Conservation (phyloP, 2,888 invertebrate species). For the Pilophorus perplexus region DNA sequence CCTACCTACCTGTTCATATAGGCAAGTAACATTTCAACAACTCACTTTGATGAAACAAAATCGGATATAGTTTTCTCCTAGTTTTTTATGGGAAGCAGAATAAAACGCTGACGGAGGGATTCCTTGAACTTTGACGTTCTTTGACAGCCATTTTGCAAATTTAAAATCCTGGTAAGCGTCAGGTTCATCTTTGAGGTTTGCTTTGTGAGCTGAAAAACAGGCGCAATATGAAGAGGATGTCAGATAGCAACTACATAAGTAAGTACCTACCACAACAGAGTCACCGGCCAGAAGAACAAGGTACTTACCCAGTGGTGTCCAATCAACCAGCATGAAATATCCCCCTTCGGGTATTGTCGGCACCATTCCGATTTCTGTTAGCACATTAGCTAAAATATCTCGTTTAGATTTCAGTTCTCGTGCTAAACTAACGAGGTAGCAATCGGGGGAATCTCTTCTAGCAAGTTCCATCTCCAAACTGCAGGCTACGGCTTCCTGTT, state of each 20-base stretch:
- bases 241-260: too few species aligned
- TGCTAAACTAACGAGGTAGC: conserved; percentile 77
- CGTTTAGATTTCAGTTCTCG: conserved; percentile 73
- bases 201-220: conserved; percentile 48
- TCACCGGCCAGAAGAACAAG: too few species aligned
- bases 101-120: conserved; percentile 97
- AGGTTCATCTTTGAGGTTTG: conserved; percentile 66
- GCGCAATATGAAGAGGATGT: background rate
- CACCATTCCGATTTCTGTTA: conserved; percentile 77
- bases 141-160: conserved; percentile 95
- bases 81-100: conserved; percentile 68
- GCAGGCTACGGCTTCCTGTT: conserved; percentile 87
- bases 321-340: conserved; percentile 92
- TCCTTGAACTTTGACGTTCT: conserved; percentile 84
- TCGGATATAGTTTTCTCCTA: conserved; percentile 82
- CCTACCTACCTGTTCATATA: background rate
- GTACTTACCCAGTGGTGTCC: conserved; percentile 48
- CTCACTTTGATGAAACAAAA: conserved; percentile 91
- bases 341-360: conserved; percentile 95
- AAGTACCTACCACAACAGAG: too few species aligned
- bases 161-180: conserved; percentile 80
- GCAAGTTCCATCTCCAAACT: conserved; percentile 82
- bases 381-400: conserved; percentile 72
- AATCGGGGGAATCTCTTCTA: conserved; percentile 68
- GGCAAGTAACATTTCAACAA: background rate